A percentile compares a stretch with the other conserved stretches of the same genome.
phyloP scores from a whole-genome alignment of 2,797 vertebrate genomes.

The Pelodytes ibericus region DNA sequence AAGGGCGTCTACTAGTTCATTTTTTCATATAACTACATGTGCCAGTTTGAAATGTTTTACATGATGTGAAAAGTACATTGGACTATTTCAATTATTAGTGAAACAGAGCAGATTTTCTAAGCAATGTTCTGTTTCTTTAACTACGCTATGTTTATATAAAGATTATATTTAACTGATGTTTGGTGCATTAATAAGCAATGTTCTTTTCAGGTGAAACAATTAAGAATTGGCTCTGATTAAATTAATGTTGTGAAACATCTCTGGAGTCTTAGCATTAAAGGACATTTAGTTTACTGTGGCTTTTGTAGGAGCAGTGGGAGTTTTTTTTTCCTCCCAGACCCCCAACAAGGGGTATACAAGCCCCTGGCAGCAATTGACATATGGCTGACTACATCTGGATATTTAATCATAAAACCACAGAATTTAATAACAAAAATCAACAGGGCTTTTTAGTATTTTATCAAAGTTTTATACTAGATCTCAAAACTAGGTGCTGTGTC shows the following conservation, averaged over 20 bases:
- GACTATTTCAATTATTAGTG: not conserved
- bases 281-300: not conserved
- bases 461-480: no score
- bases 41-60: not conserved
- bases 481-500: no score
- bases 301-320: no score
- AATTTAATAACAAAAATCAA: not conserved
- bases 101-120: no score
- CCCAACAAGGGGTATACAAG: no score
- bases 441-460: no score
- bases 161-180: no score
- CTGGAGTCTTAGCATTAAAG: not conserved
- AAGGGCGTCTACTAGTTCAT: not conserved
- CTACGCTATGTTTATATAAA: no score
- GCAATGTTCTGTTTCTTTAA: no score
- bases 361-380: constrained; percentile 2
- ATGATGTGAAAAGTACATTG: not conserved
- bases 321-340: not conserved
- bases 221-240: constrained; percentile 10
- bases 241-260: not conserved
- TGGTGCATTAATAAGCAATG: not conserved
- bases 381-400: constrained; percentile 19
- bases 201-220: not conserved
- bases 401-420: not conserved
- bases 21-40: not conserved